Conservation (phyloP, 2,797 vertebrate genomes). For the Chelidonichthys spinosus region DNA sequence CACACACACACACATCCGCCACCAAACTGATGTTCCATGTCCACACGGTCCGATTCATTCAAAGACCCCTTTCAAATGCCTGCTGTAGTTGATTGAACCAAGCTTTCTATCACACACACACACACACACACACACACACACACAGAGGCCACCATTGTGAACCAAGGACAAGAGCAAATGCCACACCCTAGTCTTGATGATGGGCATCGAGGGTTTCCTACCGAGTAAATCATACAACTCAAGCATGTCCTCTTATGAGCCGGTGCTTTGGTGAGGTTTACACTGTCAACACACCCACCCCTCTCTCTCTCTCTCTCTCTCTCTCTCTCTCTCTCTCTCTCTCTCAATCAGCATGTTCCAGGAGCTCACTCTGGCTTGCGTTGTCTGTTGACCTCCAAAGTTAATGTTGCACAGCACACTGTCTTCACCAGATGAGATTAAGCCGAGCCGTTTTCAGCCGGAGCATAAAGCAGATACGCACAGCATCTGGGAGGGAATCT, state of each 20-base stretch:
- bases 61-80: conserved; percentile 70
- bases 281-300: not conserved
- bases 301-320: not conserved
- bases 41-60: conserved; percentile 45
- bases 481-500: conserved; percentile 32
- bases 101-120: conserved; percentile 40
- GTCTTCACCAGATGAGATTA: conserved; percentile 54
- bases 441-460: conserved; percentile 51
- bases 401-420: conserved; percentile 30
- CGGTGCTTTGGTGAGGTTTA: conserved; percentile 29
- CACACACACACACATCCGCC: conserved; percentile 36
- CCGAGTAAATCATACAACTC: conserved; percentile 40
- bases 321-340: no score
- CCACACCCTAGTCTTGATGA: conserved; percentile 43
- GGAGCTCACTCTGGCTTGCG: conserved; percentile 6
- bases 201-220: conserved; percentile 36
- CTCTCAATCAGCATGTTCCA: not conserved
- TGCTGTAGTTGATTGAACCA: conserved; percentile 49
- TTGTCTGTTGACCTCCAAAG: conserved; percentile 33
- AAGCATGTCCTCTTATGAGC: conserved; percentile 18
- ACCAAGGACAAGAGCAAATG: conserved; percentile 44
- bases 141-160: conserved; percentile 65
- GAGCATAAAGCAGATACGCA: conserved; percentile 50
- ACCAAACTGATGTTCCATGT: conserved; percentile 62
- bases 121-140: conserved; percentile 29